A percentile compares a stretch with the other conserved stretches of the same genome.
These are phyloP conservation scores for Anastrepha obliqua DNA, from an alignment of 1,140 invertebrate species.

Conservation along the genomic window DNA sequence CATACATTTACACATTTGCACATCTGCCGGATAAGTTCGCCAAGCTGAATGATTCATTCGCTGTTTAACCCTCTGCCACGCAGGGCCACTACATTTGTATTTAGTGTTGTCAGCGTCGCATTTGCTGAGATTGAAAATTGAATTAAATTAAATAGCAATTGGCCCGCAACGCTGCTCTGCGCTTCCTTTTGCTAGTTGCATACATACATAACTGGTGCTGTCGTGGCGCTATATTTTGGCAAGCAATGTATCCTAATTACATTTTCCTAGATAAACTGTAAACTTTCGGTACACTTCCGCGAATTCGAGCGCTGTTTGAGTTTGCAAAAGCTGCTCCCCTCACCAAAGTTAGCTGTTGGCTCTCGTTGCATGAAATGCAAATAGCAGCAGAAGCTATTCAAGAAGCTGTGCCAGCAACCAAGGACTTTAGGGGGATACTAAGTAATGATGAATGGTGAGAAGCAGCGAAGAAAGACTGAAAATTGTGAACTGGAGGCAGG, in stretches of 20 bases:
- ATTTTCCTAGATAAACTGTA: constrained; percentile 74
- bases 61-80: not conserved
- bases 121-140: constrained; percentile 43
- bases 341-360: not conserved
- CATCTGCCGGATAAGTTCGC: not conserved
- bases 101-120: not conserved
- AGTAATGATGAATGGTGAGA: too few species aligned
- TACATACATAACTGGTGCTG: too few species aligned
- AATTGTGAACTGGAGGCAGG: not conserved
- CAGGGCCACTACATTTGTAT: constrained; percentile 6
- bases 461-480: too few species aligned
- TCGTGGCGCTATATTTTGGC: constrained; percentile 3
- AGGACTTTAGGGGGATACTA: not conserved
- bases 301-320: constrained; percentile 70
- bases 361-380: constrained; percentile 9
- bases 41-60: not conserved
- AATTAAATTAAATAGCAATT: constrained; percentile 50
- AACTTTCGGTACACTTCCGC: constrained; percentile 70
- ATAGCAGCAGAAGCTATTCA: not conserved
- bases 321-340: not conserved
- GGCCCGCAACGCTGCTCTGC: too few species aligned
- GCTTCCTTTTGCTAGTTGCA: too few species aligned
- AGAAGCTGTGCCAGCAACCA: not conserved
- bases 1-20: not conserved
- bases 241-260: constrained; percentile 66